Evolutionary conservation across 2,113 vertebrate genomes (phyloP), one percentile per base, ranked within the genome.

Genomic region (Todiramphus chloris): DNA sequence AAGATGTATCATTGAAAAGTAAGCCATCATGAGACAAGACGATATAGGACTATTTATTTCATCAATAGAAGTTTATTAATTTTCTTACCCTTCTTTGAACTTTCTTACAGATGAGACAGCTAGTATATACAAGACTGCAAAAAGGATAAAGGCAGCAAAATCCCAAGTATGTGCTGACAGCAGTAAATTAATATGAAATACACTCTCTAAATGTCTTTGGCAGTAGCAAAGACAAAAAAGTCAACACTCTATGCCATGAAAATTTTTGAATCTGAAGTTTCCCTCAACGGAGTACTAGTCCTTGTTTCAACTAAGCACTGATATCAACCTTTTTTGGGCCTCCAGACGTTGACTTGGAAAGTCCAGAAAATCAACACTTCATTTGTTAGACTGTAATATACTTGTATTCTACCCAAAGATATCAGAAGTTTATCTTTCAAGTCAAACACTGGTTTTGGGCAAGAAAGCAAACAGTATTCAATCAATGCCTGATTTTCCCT

Each of bases 241-340:
- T 1, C 31, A 86, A 5, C 5, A 39, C 33, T 73, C 53, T 89
- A 0, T 7, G 16, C 28, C 2, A 1, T 0, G 1, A 80, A 13
- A 2, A 31, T 50, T 56, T 51, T 63, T 35, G 3, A 60, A 44
- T 31, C n/a, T 68, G 51, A 68, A 18, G 19, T 21, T 60, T 86
- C 24, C 28, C 72, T 44, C 53, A 41, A 39, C 6, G 68, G 30
- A 23, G 33, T 25, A 56, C 17, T 48, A 73, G 37, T 37, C 43
- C 1, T 18, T 66, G 8, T 31, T 37, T 51, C 37, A 81, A 35
- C 25, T 10, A 87, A 30, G 14, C 35, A 91, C 21, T 15, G 4
- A 35, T 50, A 73, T 24, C 12, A 60, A 69, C 4, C 25, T 28
- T 35, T 59, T 50, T 4, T 15, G 9, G 41, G 30, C 11, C 41